These are phyloP conservation scores for Ectobius pallidus DNA, from an alignment of 2,888 invertebrate genomes.

Conservation along the genomic window DNA sequence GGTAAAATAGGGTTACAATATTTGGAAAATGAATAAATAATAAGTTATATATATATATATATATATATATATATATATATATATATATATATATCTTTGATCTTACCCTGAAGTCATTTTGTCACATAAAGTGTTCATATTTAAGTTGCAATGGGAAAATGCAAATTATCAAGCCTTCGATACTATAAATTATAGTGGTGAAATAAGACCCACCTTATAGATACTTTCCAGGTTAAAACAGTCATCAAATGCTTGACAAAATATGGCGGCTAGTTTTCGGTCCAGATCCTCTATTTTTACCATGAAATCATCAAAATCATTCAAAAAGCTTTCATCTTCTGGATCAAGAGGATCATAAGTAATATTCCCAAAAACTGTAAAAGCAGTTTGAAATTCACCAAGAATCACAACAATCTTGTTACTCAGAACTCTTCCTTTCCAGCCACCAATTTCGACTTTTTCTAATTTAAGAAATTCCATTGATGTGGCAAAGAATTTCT, in stretches of 20 bases:
- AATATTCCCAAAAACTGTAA: conserved; percentile 58
- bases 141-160: no score
- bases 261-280: conserved; percentile 76
- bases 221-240: conserved; percentile 69
- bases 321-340: conserved; percentile 67
- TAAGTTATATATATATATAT: no score
- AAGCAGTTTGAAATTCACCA: conserved; percentile 54
- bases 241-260: conserved; percentile 81
- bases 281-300: conserved; percentile 73
- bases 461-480: conserved; percentile 86
- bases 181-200: conserved; percentile 43
- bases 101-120: no score
- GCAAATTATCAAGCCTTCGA: no score
- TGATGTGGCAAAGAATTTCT: conserved; percentile 74
- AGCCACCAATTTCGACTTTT: conserved; percentile 78
- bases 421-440: conserved; percentile 67
- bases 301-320: conserved; percentile 68
- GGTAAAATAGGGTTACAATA: no score
- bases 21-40: no score
- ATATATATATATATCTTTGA: no score
- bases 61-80: no score
- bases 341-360: conserved; percentile 79
- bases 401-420: conserved; percentile 57
- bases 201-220: conserved; percentile 60
- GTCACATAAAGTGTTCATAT: no score